Evolutionary conservation across 1,140 invertebrate genomes (phyloP).

Genomic region (Metopolophium dirhodum): DNA sequence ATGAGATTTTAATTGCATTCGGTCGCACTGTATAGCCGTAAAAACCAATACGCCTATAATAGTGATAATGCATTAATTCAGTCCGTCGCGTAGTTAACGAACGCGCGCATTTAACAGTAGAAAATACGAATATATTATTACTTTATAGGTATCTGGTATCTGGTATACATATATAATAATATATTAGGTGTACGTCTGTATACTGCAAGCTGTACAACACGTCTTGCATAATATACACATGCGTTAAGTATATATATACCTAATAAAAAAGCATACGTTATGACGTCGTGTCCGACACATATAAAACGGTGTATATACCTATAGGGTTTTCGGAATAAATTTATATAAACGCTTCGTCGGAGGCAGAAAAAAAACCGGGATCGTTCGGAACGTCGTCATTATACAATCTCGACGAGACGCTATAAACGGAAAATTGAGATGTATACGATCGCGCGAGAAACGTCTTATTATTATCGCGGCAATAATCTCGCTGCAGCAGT

Average conservation of each 20-base stretch:
- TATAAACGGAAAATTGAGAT: constrained; percentile 17
- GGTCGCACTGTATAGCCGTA: background rate
- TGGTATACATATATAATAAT: background rate
- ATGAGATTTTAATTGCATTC: background rate
- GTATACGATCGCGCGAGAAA: constrained; percentile 4
- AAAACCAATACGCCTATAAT: background rate
- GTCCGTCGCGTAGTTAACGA: background rate
- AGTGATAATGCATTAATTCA: background rate
- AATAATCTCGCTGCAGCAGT: constrained; percentile 1
- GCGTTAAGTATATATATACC: too few relatives aligned
- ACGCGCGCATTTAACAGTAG: background rate
- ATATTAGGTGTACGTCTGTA: background rate
- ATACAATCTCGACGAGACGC: constrained; percentile 1
- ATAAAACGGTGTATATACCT: background rate
- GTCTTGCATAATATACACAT: background rate
- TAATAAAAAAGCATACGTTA: constrained; percentile 11
- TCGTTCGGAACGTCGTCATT: background rate
- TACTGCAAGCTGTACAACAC: background rate
- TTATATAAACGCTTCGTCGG: background rate
- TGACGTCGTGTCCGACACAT: background rate
- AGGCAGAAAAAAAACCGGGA: background rate
- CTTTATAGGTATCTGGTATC: too few relatives aligned
- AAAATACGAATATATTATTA: background rate
- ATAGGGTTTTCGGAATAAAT: constrained; percentile 11
- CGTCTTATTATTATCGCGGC: constrained; percentile 13